Percentiles rank a stretch among this genome's conserved stretches.
phyloP scores from a whole-genome alignment of 2,797 vertebrate genomes.

The Enteromius trimaculatus region DNA sequence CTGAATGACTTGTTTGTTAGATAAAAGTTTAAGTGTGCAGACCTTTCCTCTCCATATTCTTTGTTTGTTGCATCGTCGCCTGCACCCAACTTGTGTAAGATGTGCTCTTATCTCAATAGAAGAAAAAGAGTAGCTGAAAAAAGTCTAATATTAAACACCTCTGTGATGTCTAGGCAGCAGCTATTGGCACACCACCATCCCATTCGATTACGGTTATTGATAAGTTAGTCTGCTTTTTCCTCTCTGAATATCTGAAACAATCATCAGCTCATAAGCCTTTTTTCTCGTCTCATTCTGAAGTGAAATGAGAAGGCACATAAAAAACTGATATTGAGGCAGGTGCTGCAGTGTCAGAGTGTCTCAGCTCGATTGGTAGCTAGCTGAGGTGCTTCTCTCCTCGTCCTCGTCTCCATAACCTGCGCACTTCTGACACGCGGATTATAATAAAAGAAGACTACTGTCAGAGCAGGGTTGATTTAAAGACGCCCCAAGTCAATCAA shows the following conservation, averaged over 20 bases:
- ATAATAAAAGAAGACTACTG: conserved; percentile 76
- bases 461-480: conserved; percentile 72
- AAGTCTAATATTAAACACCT: conserved; percentile 58
- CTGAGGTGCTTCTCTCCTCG: conserved; percentile 57
- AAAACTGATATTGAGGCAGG: conserved; percentile 69
- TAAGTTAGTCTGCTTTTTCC: conserved; percentile 61
- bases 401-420: conserved; percentile 55
- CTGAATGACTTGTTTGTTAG: background rate
- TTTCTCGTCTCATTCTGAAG: conserved; percentile 65
- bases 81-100: background rate
- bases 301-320: conserved; percentile 72
- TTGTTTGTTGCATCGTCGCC: conserved; percentile 5
- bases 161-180: conserved; percentile 50
- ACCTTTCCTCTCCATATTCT: background rate
- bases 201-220: conserved; percentile 64
- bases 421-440: conserved; percentile 71
- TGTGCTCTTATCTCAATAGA: background rate
- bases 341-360: conserved; percentile 56
- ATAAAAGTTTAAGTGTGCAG: background rate
- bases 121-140: conserved; percentile 46
- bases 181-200: conserved; percentile 55
- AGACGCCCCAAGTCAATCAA: conserved; percentile 72
- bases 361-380: conserved; percentile 68
- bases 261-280: conserved; percentile 62
- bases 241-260: conserved; percentile 70